Conservation (phyloP, 1,140 invertebrate species). For the Scaptomyza montana region DNA sequence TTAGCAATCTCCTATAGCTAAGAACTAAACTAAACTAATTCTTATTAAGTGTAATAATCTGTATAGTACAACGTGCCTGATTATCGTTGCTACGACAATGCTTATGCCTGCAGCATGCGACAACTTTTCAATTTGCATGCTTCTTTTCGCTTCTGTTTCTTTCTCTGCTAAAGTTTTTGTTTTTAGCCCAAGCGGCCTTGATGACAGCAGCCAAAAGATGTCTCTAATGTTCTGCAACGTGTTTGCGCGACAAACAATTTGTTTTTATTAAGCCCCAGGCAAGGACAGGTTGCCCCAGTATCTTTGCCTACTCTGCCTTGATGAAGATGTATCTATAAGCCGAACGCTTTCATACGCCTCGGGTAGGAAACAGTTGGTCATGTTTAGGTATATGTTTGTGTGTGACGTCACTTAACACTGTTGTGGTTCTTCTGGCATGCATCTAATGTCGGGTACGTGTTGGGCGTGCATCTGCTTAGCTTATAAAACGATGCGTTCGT, state of each 20-base stretch:
- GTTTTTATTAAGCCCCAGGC: constrained; percentile 61
- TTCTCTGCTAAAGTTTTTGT: background rate
- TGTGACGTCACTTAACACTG: constrained; percentile 10
- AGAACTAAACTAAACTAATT: constrained; percentile 34
- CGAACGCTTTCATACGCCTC: constrained; percentile 48
- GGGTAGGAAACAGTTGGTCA: constrained; percentile 32
- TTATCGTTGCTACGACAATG: constrained; percentile 48
- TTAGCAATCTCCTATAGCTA: background rate
- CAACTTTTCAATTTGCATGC: constrained; percentile 14
- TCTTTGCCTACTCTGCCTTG: constrained; percentile 1
- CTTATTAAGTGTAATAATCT: constrained; percentile 62
- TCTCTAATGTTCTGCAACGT: constrained; percentile 62
- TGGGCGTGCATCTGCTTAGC: constrained; percentile 50
- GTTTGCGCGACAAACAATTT: constrained; percentile 66
- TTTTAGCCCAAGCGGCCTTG: constrained; percentile 36
- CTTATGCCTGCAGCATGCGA: constrained; percentile 24
- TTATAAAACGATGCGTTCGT: constrained; percentile 35
- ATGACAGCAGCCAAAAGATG: constrained; percentile 3
- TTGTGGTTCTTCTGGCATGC: constrained; percentile 17
- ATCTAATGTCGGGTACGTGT: constrained; percentile 57
- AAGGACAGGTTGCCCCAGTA: background rate
- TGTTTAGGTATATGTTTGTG: constrained; percentile 18
- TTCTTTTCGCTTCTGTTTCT: background rate
- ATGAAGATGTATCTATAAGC: constrained; percentile 32
- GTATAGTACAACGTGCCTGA: constrained; percentile 52